Base-by-base conservation (phyloP, 53 echinoderm and acorn worm species). In the Paracentrotus lividus region DNA sequence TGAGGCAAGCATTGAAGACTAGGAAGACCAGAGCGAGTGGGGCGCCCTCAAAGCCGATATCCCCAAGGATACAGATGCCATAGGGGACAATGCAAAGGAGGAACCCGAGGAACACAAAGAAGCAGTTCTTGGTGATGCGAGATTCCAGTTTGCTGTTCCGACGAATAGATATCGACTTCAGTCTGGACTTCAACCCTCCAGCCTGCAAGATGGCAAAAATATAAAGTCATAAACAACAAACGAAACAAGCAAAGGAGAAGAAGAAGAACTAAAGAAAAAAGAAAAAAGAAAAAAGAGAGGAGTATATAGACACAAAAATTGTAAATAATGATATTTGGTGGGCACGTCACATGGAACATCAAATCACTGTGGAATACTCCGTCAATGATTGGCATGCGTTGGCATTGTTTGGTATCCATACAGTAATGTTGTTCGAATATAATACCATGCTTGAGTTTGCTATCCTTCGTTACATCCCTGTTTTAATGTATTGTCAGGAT, bases 91-190 rank as follows among this genome's bases (percentile, higher is more conserved):
- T 47, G 68, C 90, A 90, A 67, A 90, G 10, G 4, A 90, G 90
- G 47, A 90, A 90, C 9, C 90, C 90, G 12, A 66, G 43, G 33
- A 90, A 36, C 43, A 90, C 90, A 49, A n/a, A 90, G 20, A 90
- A 90, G 44, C 90, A 90, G 90, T 90, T 90, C 66, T 66, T 61
- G 43, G 90, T 90, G 90, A 90, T 67, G 45, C 65, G 66, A 18
- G 66, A 42, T 65, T 90, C 90, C 42, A 90, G 33, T 34, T 56
- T 57, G 58, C 38, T 38, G 42, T 55, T 52, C 18, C 88, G 88
- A 8, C 54, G 51, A 23, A 18, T 1, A 6, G 88, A 49, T 2
- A 51, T 49, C n/a, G 47, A 47, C 31, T 85, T 85, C 85, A 12
- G 8, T 51, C 29, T 85, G 72, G 36, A 18, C 40, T 36, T 72